Conservation (phyloP, 2,797 vertebrate genomes). For the Varecia variegata region DNA sequence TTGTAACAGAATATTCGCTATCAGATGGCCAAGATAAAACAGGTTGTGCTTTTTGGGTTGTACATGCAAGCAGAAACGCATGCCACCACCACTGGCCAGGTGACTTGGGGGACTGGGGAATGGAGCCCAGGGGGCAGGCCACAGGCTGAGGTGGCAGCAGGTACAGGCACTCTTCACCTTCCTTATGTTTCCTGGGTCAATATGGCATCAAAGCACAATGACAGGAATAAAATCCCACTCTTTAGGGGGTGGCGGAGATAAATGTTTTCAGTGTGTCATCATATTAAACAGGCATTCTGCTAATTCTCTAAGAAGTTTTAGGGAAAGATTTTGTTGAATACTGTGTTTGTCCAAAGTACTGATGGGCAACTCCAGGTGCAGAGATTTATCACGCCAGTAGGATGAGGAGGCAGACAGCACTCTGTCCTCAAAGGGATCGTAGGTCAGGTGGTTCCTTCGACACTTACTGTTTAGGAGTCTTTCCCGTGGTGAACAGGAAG, state of each 20-base stretch:
- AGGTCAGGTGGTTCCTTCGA: neutral
- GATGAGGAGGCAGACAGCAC: neutral
- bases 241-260: neutral
- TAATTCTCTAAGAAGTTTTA: neutral
- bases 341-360: neutral
- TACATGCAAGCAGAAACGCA: neutral
- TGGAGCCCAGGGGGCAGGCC: too few species aligned
- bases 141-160: neutral
- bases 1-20: neutral
- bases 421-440: neutral
- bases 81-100: accelerated
- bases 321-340: neutral
- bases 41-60: neutral
- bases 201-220: neutral
- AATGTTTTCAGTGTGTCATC: neutral
- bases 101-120: neutral
- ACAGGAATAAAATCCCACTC: neutral
- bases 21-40: neutral
- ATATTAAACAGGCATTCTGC: neutral
- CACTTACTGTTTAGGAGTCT: neutral
- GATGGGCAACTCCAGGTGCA: neutral
- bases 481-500: neutral
- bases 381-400: neutral
- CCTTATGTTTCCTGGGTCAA: neutral
- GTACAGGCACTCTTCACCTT: neutral